phyloP scores from a whole-genome alignment of 2,113 vertebrate species.

The Reinhardtius hippoglossoides region DNA sequence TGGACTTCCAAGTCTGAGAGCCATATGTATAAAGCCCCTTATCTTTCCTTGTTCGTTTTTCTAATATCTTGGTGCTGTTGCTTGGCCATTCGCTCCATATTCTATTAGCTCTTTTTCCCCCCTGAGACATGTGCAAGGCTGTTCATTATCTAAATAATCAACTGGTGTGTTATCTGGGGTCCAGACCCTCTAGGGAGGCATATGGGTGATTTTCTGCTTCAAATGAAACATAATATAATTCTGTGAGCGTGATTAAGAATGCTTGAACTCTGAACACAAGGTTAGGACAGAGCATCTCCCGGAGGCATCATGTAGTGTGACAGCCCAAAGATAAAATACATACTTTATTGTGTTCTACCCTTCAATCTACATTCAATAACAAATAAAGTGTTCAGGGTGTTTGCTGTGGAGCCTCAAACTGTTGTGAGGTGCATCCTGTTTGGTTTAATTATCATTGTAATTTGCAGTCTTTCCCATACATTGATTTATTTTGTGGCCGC shows the following conservation, averaged over 20 bases:
- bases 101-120: constrained; percentile 17
- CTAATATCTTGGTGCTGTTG: constrained; percentile 8
- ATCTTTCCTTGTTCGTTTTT: constrained; percentile 6
- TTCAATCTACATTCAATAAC: background rate
- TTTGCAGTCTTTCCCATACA: background rate
- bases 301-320: background rate
- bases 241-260: constrained; percentile 12
- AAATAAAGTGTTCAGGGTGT: no score
- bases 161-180: background rate
- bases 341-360: background rate
- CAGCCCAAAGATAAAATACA: background rate
- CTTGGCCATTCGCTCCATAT: constrained; percentile 14
- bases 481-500: background rate
- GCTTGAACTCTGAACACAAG: constrained; percentile 8
- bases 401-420: no score
- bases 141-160: constrained; percentile 43
- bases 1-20: background rate
- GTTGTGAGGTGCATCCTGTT: background rate
- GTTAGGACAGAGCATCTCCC: background rate
- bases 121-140: constrained; percentile 25
- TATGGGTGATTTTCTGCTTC: constrained; percentile 3
- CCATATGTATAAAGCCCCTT: background rate
- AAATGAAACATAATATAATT: constrained; percentile 19
- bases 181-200: background rate
- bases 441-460: background rate